A percentile compares a stretch with the other conserved stretches of the same genome.
phyloP scores from a whole-genome alignment of 35 echinoderm and acorn worm species.

The Strongylocentrotus purpuratus region DNA sequence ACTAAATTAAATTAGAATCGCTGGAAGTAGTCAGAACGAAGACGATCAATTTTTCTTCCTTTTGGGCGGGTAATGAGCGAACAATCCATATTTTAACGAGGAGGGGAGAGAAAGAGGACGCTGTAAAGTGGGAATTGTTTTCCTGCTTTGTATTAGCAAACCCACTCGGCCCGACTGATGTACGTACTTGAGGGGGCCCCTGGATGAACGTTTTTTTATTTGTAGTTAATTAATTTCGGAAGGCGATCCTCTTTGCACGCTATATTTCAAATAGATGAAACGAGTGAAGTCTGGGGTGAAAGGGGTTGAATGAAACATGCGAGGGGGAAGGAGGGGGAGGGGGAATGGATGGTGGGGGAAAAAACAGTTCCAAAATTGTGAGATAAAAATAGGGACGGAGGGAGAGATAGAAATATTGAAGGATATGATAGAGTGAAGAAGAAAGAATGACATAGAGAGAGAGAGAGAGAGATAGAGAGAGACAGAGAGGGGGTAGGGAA shows the following conservation, averaged over 20 bases:
- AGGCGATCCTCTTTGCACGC: neutral
- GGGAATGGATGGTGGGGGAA: neutral
- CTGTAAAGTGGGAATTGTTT: neutral
- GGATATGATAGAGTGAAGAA: neutral
- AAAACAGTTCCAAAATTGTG: too few species aligned
- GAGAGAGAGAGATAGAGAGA: neutral
- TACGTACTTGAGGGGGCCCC: neutral
- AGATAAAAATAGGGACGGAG: too few species aligned
- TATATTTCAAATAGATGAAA: neutral
- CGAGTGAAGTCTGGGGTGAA: neutral
- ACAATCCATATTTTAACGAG: neutral
- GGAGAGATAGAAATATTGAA: too few species aligned
- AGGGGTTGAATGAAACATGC: neutral
- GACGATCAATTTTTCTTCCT: neutral
- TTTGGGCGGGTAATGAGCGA: neutral
- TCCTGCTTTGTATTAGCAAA: neutral
- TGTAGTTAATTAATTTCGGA: conserved; percentile 3
- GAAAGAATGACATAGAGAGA: neutral
- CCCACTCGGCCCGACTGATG: neutral
- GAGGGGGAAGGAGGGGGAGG: neutral
- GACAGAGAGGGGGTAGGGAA: neutral
- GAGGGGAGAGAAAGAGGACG: neutral
- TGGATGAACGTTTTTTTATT: conserved; percentile 2
- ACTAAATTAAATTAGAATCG: neutral
- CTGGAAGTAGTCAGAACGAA: neutral